Evolutionary conservation across 2,888 invertebrate species (phyloP).

Genomic region (Orthosia cruda): DNA sequence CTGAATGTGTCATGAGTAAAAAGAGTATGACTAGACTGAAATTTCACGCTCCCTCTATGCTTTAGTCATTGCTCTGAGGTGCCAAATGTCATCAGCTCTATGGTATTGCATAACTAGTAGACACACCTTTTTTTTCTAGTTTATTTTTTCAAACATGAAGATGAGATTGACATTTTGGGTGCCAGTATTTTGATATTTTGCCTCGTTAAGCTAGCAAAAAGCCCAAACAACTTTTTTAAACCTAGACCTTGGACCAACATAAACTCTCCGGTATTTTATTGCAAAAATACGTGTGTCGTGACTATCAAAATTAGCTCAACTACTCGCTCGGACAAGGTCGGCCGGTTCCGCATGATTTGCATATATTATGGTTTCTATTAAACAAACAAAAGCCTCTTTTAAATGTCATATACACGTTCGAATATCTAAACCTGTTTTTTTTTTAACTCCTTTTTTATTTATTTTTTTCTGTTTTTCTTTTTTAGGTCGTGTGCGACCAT

Average conservation of each 20-base stretch:
- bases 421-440: constrained; percentile 45
- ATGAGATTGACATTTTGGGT: too few species aligned
- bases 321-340: constrained; percentile 68
- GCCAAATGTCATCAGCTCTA: too few species aligned
- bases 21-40: too few species aligned
- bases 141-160: too few species aligned
- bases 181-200: too few species aligned
- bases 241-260: constrained; percentile 1
- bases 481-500: constrained; percentile 11
- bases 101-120: too few species aligned
- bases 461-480: constrained; percentile 10
- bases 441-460: neutral
- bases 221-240: constrained; percentile 6
- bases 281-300: constrained; percentile 66
- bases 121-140: too few species aligned
- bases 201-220: neutral
- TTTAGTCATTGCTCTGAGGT: too few species aligned
- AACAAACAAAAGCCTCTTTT: constrained; percentile 66
- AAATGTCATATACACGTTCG: constrained; percentile 57
- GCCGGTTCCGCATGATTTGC: constrained; percentile 72
- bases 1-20: too few species aligned
- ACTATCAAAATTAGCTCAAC: constrained; percentile 69
- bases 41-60: too few species aligned
- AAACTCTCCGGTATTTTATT: constrained; percentile 38
- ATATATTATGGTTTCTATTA: constrained; percentile 65